Evolutionary conservation across 2,113 vertebrate genomes (phyloP), one percentile per base, ranked within the genome.

Genomic region (Prochilodus magdalenae): DNA sequence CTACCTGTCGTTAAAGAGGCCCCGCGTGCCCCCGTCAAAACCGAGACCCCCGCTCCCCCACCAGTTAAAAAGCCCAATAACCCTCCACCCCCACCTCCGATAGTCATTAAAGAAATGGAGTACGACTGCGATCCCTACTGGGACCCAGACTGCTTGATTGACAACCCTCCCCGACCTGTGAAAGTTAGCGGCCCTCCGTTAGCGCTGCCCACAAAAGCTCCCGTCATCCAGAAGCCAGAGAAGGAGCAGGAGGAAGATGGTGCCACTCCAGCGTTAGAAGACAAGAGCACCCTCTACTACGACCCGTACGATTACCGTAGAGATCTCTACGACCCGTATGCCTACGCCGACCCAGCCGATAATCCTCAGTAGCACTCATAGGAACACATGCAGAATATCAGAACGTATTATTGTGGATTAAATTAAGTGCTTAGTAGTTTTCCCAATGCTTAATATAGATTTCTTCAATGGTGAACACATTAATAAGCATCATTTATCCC

Each of bases 81-180:
- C 40, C 83, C 88, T 22, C 86, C 84, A 27, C 79, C 86, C 10
- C 79, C 83, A 3, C 66, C 84, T n/a, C 77, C 87, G 27, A 29
- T 84, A 6, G 76, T 82, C 44, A 20, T 18, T 22, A 92, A 92
- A 87, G 86, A 44, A 1, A 92, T 91, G 89, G 89, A 92, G 86
- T 91, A 92, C 15, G 90, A 93, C 87, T 94, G 92, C 2, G 90
- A 94, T 76, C 91, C 91, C 5, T 93, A 92, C 90, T 94, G 92
- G 91, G 93, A 94, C 49, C 91, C 93, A 0, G 93, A 93, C 90
- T 94, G 92, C 86, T 89, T 93, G 79, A 86, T 92, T 0, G 91
- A 92, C 76, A 86, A 89, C 74, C 90, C 90, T 36, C 91, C 90
- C 1, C 85, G 75, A 13, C 87, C 83, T 4, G 49, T 88, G 8